Percentiles rank a stretch among this genome's conserved stretches.
Conservation (phyloP, 1,140 invertebrate species). For the Lordiphosa stackelbergi region DNA sequence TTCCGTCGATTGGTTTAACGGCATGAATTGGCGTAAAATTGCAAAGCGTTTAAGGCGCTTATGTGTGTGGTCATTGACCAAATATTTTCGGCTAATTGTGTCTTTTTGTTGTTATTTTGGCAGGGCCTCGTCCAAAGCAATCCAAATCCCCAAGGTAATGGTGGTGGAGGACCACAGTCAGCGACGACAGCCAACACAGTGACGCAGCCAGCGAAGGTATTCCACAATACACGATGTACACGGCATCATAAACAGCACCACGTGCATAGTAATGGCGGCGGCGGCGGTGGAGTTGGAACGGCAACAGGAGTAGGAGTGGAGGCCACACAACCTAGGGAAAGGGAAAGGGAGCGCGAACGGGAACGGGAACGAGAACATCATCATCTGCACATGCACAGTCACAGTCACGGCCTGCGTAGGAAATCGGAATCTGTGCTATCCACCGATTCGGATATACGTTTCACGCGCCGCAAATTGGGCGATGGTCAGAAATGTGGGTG, state of each 20-base stretch:
- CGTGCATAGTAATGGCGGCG: constrained; percentile 21
- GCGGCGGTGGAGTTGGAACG: constrained; percentile 15
- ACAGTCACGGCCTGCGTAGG: constrained; percentile 62
- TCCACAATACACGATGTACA: constrained; percentile 73
- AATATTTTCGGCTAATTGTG: constrained; percentile 16
- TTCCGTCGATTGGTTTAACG: constrained; percentile 64
- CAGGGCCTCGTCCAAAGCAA: constrained; percentile 66
- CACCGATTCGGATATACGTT: constrained; percentile 90
- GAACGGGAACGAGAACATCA: constrained; percentile 23
- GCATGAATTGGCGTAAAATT: constrained; percentile 67
- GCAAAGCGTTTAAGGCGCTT: constrained; percentile 61
- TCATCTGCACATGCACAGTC: constrained; percentile 59
- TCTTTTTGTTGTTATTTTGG: constrained; percentile 15
- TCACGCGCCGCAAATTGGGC: constrained; percentile 88
- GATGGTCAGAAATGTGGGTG: constrained; percentile 89
- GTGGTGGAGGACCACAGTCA: constrained; percentile 12
- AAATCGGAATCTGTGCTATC: constrained; percentile 87
- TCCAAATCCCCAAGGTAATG: constrained; percentile 54
- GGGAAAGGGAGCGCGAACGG: constrained; percentile 19
- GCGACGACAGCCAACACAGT: not conserved
- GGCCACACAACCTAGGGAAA: constrained; percentile 18
- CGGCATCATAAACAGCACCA: constrained; percentile 71
- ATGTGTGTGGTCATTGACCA: constrained; percentile 56
- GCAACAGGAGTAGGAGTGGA: constrained; percentile 10
- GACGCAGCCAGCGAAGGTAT: constrained; percentile 57